A percentile compares a stretch with the other conserved stretches of the same genome.
Evolutionary conservation across 2,888 invertebrate species (phyloP).

Genomic region (Baccha elongata): DNA sequence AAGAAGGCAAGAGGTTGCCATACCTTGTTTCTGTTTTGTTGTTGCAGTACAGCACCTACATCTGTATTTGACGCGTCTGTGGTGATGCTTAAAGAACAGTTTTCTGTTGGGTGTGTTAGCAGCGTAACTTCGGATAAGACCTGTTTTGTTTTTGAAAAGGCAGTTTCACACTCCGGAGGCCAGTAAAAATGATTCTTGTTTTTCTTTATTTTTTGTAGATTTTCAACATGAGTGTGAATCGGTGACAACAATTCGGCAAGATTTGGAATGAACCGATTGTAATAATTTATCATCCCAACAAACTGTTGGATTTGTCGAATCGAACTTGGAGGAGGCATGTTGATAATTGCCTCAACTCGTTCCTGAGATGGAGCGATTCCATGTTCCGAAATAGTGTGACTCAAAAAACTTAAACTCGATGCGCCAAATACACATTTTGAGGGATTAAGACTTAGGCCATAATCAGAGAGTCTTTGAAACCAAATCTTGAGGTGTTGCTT

Average conservation of each 20-base stretch:
- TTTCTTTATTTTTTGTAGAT: constrained; percentile 32
- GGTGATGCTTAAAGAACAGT: constrained; percentile 24
- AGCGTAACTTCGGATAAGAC: constrained; percentile 18
- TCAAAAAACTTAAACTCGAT: constrained; percentile 59
- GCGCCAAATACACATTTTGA: constrained; percentile 73
- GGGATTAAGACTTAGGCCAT: constrained; percentile 68
- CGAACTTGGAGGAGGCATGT: constrained; percentile 48
- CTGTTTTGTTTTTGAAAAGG: constrained; percentile 17
- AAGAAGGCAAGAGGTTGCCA: constrained; percentile 25
- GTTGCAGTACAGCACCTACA: constrained; percentile 35
- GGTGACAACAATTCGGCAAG: constrained; percentile 50
- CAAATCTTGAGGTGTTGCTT: constrained; percentile 49
- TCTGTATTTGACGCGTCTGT: constrained; percentile 31
- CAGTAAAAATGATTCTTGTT: constrained; percentile 21
- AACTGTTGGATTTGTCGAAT: constrained; percentile 59
- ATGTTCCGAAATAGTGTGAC: constrained; percentile 54
- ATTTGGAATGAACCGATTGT: constrained; percentile 52
- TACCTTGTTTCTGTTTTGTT: neutral
- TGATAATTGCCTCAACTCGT: constrained; percentile 66
- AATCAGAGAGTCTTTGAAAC: constrained; percentile 64
- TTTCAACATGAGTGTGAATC: constrained; percentile 42
- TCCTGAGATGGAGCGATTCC: constrained; percentile 69
- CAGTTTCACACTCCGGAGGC: constrained; percentile 21
- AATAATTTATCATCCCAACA: constrained; percentile 59
- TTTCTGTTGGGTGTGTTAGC: constrained; percentile 27